phyloP scores from a whole-genome alignment of 2,888 invertebrate species.

The Drosophila lutescens region DNA sequence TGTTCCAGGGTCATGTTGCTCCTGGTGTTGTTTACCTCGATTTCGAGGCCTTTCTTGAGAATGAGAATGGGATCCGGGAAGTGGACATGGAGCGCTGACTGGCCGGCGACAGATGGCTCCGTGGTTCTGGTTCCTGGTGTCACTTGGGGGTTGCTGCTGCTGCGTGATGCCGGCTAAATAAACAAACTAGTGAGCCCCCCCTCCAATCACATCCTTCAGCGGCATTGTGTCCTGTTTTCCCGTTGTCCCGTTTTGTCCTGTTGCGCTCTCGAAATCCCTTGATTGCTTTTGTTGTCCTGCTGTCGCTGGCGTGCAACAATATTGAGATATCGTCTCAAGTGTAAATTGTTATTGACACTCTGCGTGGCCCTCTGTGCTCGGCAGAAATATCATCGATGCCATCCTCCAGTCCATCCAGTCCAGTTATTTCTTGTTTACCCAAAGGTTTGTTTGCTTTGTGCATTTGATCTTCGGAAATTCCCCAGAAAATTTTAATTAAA shows the following conservation, averaged over 20 bases:
- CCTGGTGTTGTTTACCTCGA: background rate
- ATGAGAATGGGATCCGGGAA: background rate
- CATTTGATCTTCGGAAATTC: conserved; percentile 54
- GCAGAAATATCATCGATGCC: conserved; percentile 66
- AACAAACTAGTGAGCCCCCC: conserved; percentile 50
- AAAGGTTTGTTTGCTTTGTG: conserved; percentile 60
- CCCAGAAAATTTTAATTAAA: conserved; percentile 43
- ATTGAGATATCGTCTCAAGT: conserved; percentile 80
- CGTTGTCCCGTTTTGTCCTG: conserved; percentile 27
- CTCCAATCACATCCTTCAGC: conserved; percentile 5
- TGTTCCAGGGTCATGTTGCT: background rate
- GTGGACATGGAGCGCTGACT: conserved; percentile 2
- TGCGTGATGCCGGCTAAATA: conserved; percentile 50
- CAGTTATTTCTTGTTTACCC: conserved; percentile 52
- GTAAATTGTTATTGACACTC: conserved; percentile 79
- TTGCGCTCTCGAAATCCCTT: conserved; percentile 30
- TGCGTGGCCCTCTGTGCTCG: conserved; percentile 46
- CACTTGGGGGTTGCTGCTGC: conserved; percentile 2
- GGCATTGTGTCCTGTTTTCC: conserved; percentile 16
- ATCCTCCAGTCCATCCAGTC: conserved; percentile 23
- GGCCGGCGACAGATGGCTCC: conserved; percentile 27
- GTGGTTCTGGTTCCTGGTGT: conserved; percentile 9
- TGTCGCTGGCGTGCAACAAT: conserved; percentile 72
- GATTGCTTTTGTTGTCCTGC: conserved; percentile 45
- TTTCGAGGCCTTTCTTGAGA: conserved; percentile 1